Percentiles rank a stretch among this genome's conserved stretches.
These are phyloP conservation scores for Leptosomus discolor DNA, from an alignment of 2,113 vertebrate species.

Conservation along the genomic window DNA sequence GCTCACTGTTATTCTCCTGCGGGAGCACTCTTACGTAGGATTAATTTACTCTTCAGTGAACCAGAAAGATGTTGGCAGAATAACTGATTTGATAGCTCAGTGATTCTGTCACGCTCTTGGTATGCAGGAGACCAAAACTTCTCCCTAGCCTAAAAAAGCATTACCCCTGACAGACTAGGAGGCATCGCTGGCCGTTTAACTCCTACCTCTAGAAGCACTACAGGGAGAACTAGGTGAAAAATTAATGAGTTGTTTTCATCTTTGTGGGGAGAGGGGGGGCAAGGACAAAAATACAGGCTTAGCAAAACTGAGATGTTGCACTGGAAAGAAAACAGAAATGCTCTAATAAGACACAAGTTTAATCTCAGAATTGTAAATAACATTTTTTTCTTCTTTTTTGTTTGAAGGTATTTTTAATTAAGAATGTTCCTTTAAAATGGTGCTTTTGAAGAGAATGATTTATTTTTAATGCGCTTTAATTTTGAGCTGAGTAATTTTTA, in stretches of 20 bases:
- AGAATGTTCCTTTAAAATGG: not conserved
- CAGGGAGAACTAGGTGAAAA: not conserved
- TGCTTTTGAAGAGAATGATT: not conserved
- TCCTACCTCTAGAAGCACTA: not conserved
- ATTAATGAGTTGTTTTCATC: not conserved
- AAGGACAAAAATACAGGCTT: not conserved
- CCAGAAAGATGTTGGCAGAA: conserved; percentile 50
- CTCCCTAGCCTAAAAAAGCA: not conserved
- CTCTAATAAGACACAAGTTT: not conserved
- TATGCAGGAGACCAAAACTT: not conserved
- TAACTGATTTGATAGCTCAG: conserved; percentile 43
- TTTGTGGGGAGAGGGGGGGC: not conserved
- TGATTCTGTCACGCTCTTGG: not conserved
- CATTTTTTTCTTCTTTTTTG: not conserved
- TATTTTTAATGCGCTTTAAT: not conserved
- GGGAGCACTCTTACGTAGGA: not conserved
- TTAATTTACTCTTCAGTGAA: conserved; percentile 32
- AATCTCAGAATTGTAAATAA: not conserved
- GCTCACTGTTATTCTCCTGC: not conserved
- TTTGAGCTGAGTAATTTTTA: not conserved
- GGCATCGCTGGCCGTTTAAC: not conserved
- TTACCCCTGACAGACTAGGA: not conserved
- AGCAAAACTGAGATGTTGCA: not conserved
- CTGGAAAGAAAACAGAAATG: not conserved
- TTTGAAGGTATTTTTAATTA: not conserved